phyloP scores from a whole-genome alignment of 2,888 invertebrate species.

The Sarcophaga rosellei region DNA sequence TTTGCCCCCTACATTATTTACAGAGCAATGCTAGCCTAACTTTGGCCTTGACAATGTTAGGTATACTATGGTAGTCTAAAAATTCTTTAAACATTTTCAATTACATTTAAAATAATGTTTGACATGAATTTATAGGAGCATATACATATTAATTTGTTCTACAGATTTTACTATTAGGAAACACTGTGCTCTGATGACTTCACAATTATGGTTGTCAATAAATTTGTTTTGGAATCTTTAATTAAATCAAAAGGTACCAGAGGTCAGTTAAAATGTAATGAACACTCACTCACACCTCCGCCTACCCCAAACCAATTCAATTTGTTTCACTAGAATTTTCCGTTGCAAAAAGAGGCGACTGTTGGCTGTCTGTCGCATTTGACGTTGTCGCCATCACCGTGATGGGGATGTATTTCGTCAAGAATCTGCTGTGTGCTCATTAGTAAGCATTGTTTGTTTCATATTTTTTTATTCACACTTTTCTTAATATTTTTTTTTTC shows the following conservation, averaged over 20 bases:
- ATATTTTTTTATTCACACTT: neutral
- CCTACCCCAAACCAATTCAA: neutral
- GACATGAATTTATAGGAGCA: no score
- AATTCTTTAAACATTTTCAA: no score
- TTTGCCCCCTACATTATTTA: no score
- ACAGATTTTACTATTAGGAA: no score
- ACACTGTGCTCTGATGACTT: conserved; percentile 44
- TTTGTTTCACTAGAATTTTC: neutral
- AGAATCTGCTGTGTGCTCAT: conserved; percentile 2
- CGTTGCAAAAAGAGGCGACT: neutral
- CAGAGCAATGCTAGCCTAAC: no score
- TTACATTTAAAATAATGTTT: no score
- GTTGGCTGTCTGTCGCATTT: neutral
- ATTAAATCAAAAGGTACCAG: conserved; percentile 61
- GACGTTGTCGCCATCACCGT: neutral
- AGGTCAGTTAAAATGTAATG: conserved; percentile 51
- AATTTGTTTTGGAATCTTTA: conserved; percentile 43
- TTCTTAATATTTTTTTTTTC: neutral
- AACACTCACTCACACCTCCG: conserved; percentile 17
- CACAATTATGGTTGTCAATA: conserved; percentile 37
- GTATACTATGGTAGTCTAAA: no score
- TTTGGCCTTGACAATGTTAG: no score
- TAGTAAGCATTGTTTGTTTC: conserved; percentile 8
- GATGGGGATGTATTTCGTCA: neutral
- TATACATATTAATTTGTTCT: no score